Evolutionary conservation across 1,140 invertebrate species (phyloP), one percentile per base, ranked within the genome.

Genomic region (Pseudoatta argentina): DNA sequence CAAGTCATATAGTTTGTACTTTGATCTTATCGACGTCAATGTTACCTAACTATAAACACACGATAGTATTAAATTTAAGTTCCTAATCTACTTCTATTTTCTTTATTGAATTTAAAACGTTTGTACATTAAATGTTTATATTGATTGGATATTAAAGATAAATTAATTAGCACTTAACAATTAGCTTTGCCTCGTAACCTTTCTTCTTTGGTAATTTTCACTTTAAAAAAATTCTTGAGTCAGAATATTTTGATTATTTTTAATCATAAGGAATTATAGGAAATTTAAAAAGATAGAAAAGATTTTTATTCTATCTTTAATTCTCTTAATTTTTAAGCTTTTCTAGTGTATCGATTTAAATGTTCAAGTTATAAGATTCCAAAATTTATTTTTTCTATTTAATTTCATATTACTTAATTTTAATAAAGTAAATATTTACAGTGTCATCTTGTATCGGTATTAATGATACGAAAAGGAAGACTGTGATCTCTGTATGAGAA

Each of bases 401-500:
- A 30, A 24, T 14, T 79, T 44, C 8, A 10, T 44, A 44, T 10
- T 44, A 44, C 2, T 44, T 44, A 44, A 44, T 10, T 10, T 44
- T 44, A 2, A 57, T 57, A 57, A 57, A 44, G 2, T 14, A 0
- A 18, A 59, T 30, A 21, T 81, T 71, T 71, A 14, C 64, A 81
- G 78, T 27, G 8, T 30, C 48, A 44, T 27, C 30, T 71, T 39
- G 10, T 64, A 24, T 21, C 34, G 14, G 16, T 39, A 39, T 82
- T 34, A 73, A 3, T 18, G 10, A 30, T 71, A 81, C 21, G 2
- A 73, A 73, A 75, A 24, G 39, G 12, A 10, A 63, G 5, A 83
- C 34, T 55, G n/a, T 34, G 14, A 63, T 75, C n/a, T 75, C 27
- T 75, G 27, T 14, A 83, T 83, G 69, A 83, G 69, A 83, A 1